Conservation (phyloP, 2,113 vertebrate species). For the Mola mola region DNA sequence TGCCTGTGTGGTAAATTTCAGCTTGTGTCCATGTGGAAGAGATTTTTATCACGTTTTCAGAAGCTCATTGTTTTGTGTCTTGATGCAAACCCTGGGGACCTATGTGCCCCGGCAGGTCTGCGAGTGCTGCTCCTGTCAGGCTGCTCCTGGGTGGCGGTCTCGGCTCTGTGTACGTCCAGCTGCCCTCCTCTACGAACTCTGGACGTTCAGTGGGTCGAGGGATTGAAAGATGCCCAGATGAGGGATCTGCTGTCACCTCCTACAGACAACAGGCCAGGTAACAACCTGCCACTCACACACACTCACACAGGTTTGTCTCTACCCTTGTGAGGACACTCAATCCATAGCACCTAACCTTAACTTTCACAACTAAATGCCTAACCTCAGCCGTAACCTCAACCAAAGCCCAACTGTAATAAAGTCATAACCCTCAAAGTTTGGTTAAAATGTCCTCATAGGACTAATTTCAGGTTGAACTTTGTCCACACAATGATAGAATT, state of each 20-base stretch:
- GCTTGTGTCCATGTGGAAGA: background rate
- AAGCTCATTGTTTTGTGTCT: background rate
- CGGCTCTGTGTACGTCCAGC: constrained; percentile 94
- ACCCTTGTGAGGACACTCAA: too few relatives aligned
- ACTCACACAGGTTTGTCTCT: background rate
- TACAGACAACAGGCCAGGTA: constrained; percentile 96
- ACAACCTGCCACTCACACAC: background rate
- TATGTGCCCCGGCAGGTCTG: constrained; percentile 79
- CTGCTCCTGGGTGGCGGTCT: constrained; percentile 96
- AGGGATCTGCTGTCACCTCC: constrained; percentile 94
- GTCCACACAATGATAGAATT: too few relatives aligned
- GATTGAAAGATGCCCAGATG: constrained; percentile 96
- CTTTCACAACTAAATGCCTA: too few relatives aligned
- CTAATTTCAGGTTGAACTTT: too few relatives aligned
- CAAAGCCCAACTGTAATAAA: too few relatives aligned
- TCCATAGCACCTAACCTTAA: too few relatives aligned
- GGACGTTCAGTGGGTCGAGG: constrained; percentile 97
- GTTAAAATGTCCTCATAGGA: too few relatives aligned
- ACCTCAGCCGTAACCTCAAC: too few relatives aligned
- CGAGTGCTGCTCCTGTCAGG: constrained; percentile 91
- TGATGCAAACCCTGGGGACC: too few relatives aligned
- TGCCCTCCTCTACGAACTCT: constrained; percentile 92
- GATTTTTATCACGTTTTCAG: background rate
- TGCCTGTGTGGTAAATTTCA: background rate
- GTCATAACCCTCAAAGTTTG: too few relatives aligned